Base-by-base conservation (phyloP, 1,140 invertebrate species). In the Lethrus apterus region DNA sequence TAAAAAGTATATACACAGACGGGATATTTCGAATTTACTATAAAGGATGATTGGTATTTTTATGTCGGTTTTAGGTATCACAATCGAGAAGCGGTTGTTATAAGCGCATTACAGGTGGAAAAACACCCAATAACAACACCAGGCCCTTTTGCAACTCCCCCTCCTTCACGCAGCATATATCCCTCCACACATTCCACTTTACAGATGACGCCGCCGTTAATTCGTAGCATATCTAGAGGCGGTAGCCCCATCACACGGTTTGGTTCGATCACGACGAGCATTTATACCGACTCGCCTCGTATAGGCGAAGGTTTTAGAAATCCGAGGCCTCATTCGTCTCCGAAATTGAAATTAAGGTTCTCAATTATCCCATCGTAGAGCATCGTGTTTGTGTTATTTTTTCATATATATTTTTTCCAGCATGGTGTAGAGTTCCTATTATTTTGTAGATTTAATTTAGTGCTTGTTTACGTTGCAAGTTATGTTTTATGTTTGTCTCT, bases 41-140 rank as follows among this genome's bases (percentile, higher is more conserved):
- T 26, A 26, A 26, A 26, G n/a, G 24, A 26, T 34, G 14, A 34
- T 10, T 34, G 8, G 24, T n/a, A n/a, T n/a, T n/a, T n/a, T n/a
- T n/a, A n/a, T n/a, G n/a, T n/a, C n/a, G 2, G 55, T 58, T 60
- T 26, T 54, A 89, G 87, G 73, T 90, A 90, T 70, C 88, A 93
- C 70, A 90, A 91, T 68, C 79, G 90, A 50, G 88, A 92, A 71
- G 89, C 89, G 50, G 82, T 93, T 56, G 90, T 93, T 21, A 86
- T 93, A 68, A 92, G 88, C 67, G 89, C 90, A 19, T 74, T 93
- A 36, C 87, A 93, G 76, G 88, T 93, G 42, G 89, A 93, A 66
- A 92, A 92, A 68, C 84, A 92, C 77, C 89, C 89, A 46, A 80
- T 92, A 48, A 84, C 82, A 32, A 89, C 86, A 36, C 87, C 87